Conservation (phyloP, 2,113 vertebrate species). For the Microcebus murinus region DNA sequence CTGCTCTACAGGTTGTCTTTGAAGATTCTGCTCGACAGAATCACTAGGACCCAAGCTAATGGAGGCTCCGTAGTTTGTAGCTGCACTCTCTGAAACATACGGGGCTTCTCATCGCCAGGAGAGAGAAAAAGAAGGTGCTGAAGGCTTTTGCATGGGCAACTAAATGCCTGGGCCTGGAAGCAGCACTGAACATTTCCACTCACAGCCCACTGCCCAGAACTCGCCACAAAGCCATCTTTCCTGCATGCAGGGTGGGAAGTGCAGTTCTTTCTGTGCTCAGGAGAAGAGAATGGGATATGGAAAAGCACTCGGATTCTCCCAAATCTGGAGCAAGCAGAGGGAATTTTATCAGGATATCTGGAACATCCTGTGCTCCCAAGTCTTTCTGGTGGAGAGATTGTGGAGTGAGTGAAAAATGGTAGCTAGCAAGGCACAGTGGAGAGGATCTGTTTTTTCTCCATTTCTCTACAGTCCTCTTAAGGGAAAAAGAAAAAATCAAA, state of each 20-base stretch:
- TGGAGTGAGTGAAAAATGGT: neutral
- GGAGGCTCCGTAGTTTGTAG: too few species aligned
- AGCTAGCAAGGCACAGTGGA: neutral
- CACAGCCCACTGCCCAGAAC: neutral
- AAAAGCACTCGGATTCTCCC: neutral
- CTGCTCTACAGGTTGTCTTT: neutral
- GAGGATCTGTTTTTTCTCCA: neutral
- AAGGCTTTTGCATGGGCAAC: neutral
- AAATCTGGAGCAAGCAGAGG: neutral
- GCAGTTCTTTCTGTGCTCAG: neutral
- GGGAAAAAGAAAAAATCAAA: slow-evolving; percentile 46
- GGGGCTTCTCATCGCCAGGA: neutral
- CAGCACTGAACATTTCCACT: neutral
- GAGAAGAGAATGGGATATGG: neutral
- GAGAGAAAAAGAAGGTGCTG: neutral
- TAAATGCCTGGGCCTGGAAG: neutral
- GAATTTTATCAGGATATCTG: neutral
- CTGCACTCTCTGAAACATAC: neutral
- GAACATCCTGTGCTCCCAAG: neutral
- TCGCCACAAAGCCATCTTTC: neutral
- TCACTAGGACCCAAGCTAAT: neutral
- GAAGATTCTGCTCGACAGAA: neutral
- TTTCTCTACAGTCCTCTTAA: slow-evolving; percentile 9
- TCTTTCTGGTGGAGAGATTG: neutral
- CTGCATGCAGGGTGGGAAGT: neutral